Conservation (phyloP, 2,888 invertebrate genomes). For the Empis stercorea region DNA sequence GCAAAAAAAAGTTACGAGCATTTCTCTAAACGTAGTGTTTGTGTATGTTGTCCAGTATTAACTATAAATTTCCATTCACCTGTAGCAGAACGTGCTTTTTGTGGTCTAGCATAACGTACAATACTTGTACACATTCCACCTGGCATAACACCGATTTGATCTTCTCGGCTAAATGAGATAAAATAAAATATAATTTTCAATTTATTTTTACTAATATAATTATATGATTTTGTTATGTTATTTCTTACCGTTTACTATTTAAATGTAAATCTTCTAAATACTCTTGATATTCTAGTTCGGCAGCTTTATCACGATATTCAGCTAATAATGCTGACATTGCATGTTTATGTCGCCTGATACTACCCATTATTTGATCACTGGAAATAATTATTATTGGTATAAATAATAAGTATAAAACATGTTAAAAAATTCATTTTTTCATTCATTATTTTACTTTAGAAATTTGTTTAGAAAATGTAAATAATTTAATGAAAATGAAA, state of each 20-base stretch:
- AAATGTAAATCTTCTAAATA: slow-evolving; percentile 29
- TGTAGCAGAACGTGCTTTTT: slow-evolving; percentile 63
- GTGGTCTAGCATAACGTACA: slow-evolving; percentile 66
- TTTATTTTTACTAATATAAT: too few species aligned
- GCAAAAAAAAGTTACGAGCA: slow-evolving; percentile 48
- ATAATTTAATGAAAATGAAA: too few species aligned
- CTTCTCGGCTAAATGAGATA: slow-evolving; percentile 44
- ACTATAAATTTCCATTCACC: slow-evolving; percentile 80
- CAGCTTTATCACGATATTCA: slow-evolving; percentile 50
- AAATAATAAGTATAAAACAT: too few species aligned
- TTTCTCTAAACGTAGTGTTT: slow-evolving; percentile 67
- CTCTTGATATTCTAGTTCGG: slow-evolving; percentile 33
- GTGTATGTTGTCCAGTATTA: slow-evolving; percentile 72
- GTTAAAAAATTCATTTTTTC: too few species aligned
- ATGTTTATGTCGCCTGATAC: slow-evolving; percentile 52
- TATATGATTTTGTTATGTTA: not conserved
- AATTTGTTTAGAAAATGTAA: too few species aligned
- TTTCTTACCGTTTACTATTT: slow-evolving; percentile 25
- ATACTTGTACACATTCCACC: slow-evolving; percentile 70
- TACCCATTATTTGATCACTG: slow-evolving; percentile 55
- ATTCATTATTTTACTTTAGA: too few species aligned
- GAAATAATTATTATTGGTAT: slow-evolving; percentile 3
- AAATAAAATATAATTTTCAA: too few species aligned
- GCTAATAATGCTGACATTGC: slow-evolving; percentile 56
- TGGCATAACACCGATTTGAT: slow-evolving; percentile 42